phyloP scores from a whole-genome alignment of 92 coral and sea anemone genomes.

The Epizoanthus stellaris region DNA sequence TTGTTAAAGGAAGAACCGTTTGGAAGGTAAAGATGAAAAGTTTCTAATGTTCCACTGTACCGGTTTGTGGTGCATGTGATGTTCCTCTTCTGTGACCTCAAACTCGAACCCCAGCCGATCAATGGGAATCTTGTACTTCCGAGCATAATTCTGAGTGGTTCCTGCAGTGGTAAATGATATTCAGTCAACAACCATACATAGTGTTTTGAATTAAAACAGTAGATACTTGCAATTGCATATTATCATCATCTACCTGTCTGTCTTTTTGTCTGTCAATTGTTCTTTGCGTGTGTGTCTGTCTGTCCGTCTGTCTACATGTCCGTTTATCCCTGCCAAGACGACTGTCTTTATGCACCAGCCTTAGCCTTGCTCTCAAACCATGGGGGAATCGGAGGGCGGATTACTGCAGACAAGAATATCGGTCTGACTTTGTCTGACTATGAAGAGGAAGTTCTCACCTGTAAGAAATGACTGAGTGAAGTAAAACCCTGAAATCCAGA shows the following conservation, averaged over 20 bases:
- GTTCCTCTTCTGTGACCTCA: slow-evolving; percentile 89
- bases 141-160: slow-evolving; percentile 95
- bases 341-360: too few species aligned
- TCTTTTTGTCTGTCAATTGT: too few species aligned
- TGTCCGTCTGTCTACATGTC: too few species aligned
- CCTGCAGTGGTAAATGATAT: slow-evolving; percentile 59
- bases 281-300: too few species aligned
- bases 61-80: slow-evolving; percentile 73
- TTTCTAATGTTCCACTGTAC: slow-evolving; percentile 22
- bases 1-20: background rate
- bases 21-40: background rate
- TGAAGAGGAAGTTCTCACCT: slow-evolving; percentile 56
- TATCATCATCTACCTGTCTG: background rate
- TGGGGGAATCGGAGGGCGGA: too few species aligned
- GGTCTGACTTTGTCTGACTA: too few species aligned
- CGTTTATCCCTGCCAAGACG: too few species aligned
- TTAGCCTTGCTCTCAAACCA: too few species aligned
- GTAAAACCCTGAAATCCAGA: slow-evolving; percentile 98
- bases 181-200: background rate
- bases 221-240: too few species aligned
- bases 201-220: background rate
- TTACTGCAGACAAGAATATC: too few species aligned
- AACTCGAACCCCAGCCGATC: slow-evolving; percentile 96
- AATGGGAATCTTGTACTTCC: slow-evolving; percentile 92
- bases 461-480: slow-evolving; percentile 98